Evolutionary conservation across 2,113 vertebrate species (phyloP).

Genomic region (Chelonoidis abingdonii): DNA sequence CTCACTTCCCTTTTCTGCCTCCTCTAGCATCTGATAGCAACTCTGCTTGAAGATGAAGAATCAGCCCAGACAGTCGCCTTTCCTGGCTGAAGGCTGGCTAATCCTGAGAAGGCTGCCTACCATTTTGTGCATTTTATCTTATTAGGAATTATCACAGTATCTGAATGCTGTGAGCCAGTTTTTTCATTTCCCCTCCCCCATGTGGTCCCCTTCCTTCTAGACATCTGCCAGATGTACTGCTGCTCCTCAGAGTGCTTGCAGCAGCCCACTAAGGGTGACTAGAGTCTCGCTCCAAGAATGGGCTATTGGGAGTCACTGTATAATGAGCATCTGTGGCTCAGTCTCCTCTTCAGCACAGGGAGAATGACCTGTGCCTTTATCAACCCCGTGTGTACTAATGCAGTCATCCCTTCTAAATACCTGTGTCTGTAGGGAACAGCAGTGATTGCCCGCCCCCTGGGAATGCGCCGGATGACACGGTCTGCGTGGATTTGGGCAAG

Average conservation of each 20-base stretch:
- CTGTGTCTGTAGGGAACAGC: slow-evolving; percentile 82
- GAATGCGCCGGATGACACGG: slow-evolving; percentile 83
- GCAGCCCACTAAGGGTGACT: background rate
- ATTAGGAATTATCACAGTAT: background rate
- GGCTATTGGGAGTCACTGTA: background rate
- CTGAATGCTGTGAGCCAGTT: background rate
- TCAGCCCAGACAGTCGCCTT: background rate
- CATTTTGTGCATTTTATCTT: background rate
- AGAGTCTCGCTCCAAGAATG: background rate
- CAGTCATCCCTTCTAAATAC: background rate
- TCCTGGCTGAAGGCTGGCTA: background rate
- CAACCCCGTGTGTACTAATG: background rate
- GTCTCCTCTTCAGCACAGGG: background rate
- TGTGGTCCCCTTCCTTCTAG: background rate
- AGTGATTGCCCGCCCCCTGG: slow-evolving; percentile 92
- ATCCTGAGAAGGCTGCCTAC: background rate
- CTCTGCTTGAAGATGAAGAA: background rate
- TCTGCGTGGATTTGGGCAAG: slow-evolving; percentile 92
- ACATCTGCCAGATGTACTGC: background rate
- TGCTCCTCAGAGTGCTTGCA: background rate
- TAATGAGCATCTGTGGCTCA: background rate
- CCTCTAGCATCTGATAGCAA: background rate
- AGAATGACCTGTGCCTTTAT: background rate
- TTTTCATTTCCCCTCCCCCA: background rate
- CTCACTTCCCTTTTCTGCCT: background rate